Evolutionary conservation across 30 jellyfish, hydroid and myxozoan species (phyloP), one percentile per base, ranked within the genome.

Genomic region (Turritopsis dohrnii): DNA sequence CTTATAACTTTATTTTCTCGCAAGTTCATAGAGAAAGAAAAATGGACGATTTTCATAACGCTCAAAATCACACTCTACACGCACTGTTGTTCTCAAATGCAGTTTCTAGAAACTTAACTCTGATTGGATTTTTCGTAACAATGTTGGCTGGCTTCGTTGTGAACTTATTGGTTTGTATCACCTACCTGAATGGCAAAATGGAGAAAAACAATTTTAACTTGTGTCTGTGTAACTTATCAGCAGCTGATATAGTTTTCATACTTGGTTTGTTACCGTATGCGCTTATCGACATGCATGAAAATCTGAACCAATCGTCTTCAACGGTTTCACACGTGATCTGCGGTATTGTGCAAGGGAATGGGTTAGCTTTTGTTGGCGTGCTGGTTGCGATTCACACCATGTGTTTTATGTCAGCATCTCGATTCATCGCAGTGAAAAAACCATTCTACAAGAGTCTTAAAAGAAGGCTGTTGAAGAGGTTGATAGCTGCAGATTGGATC

Each of bases 231-330:
- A 69, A 69, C 30, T 27, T 69, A 69, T 69, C 31, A 7, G 77
- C 30, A 21, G 30, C 77, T 27, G 30, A 69, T 21, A 69, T 19
- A n/a, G 77, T 69, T n/a, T 7, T 69, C 17, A 23, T 69, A n/a
- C 9, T 1, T 69, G 77, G 77, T 69, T 27, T 69, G 0, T 27
- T 69, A 21, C 77, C 77, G 9, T n/a, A n/a, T 23, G 28, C 30
- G 16, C 31, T 27, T n/a, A 69, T 69, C 19, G 77, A 69, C 30
- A 69, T 69, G 77, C 77, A 69, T 69, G 19, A 69, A 19, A 69
- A 69, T 19, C 77, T 27, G 9, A 27, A 69, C 9, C 30, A n/a
- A 7, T 69, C 77, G 31, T 23, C 77, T n/a, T n/a, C 77, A 69
- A n/a, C 19, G 9, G 31, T 19, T 23, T n/a, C 77, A 0, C 22